Conservation (phyloP, 2,113 vertebrate species). For the Reinhardtius hippoglossoides region DNA sequence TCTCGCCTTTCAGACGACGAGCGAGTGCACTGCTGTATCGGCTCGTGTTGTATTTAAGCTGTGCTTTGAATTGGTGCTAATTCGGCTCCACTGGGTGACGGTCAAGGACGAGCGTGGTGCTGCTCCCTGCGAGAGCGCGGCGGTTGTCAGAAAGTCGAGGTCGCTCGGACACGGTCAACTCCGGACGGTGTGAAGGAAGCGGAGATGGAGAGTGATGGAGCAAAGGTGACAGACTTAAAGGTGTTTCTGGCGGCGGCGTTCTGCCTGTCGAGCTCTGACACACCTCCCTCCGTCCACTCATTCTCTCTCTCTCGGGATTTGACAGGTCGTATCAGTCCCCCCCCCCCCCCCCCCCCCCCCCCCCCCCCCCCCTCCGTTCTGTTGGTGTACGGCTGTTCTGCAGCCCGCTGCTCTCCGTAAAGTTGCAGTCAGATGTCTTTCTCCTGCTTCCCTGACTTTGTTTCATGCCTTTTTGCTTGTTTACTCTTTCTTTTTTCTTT, state of each 20-base stretch:
- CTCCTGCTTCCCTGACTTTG: slow-evolving; percentile 65
- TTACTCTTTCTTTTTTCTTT: background rate
- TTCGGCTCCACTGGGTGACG: background rate
- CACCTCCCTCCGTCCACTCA: slow-evolving; percentile 22
- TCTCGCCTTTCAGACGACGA: background rate
- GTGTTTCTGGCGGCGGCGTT: slow-evolving; percentile 85
- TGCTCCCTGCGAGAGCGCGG: background rate
- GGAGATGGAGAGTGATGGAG: slow-evolving; percentile 84
- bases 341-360: background rate
- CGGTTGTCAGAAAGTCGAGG: slow-evolving; percentile 61
- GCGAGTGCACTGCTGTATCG: background rate
- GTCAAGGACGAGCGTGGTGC: background rate
- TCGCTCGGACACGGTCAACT: slow-evolving; percentile 81
- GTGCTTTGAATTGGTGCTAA: background rate
- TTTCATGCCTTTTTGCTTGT: slow-evolving; percentile 61
- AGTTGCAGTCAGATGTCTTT: slow-evolving; percentile 71
- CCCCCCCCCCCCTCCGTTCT: background rate
- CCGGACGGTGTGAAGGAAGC: slow-evolving; percentile 84
- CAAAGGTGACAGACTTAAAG: slow-evolving; percentile 90
- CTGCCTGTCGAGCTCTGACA: slow-evolving; percentile 62
- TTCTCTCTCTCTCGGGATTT: slow-evolving; percentile 82
- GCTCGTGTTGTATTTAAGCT: background rate
- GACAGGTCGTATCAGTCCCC: slow-evolving; percentile 82
- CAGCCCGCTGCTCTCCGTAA: slow-evolving; percentile 78
- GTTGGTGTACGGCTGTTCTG: slow-evolving; percentile 74